A percentile compares a stretch with the other conserved stretches of the same genome.
Evolutionary conservation across 2,113 vertebrate species (phyloP).

Genomic region (Grammomys surdaster): DNA sequence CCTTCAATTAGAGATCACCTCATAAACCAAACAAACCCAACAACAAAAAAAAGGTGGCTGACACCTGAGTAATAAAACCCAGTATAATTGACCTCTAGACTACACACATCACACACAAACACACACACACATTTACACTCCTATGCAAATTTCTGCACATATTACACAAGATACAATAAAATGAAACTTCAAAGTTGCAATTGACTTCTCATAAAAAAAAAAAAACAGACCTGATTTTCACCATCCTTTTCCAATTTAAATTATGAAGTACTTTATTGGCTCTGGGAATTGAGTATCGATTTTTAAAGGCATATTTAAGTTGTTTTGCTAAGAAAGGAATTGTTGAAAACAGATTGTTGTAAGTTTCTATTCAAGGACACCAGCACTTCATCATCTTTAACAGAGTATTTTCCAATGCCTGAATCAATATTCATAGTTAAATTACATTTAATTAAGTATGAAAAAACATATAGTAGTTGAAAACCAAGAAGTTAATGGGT

Average conservation of each 20-base stretch:
- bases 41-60: not conserved
- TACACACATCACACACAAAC: not conserved
- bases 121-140: not conserved
- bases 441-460: constrained; percentile 52
- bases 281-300: constrained; percentile 73
- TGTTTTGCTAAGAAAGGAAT: constrained; percentile 60
- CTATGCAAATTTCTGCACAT: no score
- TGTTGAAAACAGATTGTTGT: not conserved
- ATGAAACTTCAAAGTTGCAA: not conserved
- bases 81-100: not conserved
- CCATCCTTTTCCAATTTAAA: constrained; percentile 17
- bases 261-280: constrained; percentile 48
- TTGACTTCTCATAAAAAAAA: not conserved
- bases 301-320: constrained; percentile 65
- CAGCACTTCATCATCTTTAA: not conserved
- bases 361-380: constrained; percentile 45
- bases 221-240: not conserved
- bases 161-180: not conserved
- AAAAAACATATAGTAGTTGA: not conserved
- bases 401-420: not conserved
- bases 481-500: not conserved
- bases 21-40: not conserved
- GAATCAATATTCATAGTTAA: constrained; percentile 54
- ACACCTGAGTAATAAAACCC: not conserved
- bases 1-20: not conserved